Base-by-base conservation (phyloP, 2,113 vertebrate genomes). In the Smithornis capensis region DNA sequence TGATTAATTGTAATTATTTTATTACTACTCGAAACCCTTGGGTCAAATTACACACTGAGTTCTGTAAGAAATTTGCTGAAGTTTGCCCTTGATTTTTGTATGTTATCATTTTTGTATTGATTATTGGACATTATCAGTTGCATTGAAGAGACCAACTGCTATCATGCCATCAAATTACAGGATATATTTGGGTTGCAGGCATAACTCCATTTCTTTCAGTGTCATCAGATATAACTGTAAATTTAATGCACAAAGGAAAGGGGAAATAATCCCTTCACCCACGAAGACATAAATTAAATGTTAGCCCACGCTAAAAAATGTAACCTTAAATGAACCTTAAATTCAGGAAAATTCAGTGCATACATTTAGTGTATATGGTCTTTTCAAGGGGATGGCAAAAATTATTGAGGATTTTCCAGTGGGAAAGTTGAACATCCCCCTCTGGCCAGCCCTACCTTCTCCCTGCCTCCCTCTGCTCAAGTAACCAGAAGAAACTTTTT, bases 1-100 rank as follows among this genome's bases (percentile, higher is more conserved):
- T 95, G 60, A 96, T 95, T 97, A 96, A 97, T 95, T 92, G 70
- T 92, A 89, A 93, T 96, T 95, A 90, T 95, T 97, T 95, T 96
- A 90, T 94, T 95, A 75, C 83, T 84, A 35, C 65, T 94, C 16
- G 65, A 79, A 92, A 92, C 83, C 83, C 92, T 92, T 93, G 90
- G 94, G 93, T 96, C 92, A 94, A 95, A 83, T 82, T 44, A 49
- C 53, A 62, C n/a, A 38, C 37, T 62, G 65, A 93, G 89, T 69
- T 71, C 4, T 0, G 73, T 79, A 68, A 82, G 90, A 94, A 94
- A 87, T 92, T 93, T 94, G 80, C 80, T 84, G 94, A 78, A 93
- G 65, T 92, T 82, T 86, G 80, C 89, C 89, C 68, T 76, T 82
- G 83, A 47, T 94, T 96, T n/a, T 91, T 79, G 76, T 89, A 38